phyloP scores from a whole-genome alignment of 2,888 invertebrate species.

The Miltochrista miniata region DNA sequence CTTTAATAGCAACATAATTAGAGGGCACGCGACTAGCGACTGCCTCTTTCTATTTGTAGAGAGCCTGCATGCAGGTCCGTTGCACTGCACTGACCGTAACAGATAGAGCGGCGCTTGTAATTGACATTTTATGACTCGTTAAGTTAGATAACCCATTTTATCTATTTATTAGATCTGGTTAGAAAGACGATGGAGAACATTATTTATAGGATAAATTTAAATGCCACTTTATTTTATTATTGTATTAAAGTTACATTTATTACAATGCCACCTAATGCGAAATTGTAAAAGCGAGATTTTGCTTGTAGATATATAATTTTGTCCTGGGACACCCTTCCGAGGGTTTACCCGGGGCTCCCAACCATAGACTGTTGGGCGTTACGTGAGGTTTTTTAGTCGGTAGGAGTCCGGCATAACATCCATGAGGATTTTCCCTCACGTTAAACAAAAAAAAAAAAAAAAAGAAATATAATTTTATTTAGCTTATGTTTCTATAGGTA shows the following conservation, averaged over 20 bases:
- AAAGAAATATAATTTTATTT: no score
- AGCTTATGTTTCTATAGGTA: no score
- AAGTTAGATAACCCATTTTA: slow-evolving; percentile 30
- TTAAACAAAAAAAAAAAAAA: no score
- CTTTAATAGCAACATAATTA: slow-evolving; percentile 20
- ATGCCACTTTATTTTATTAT: neutral
- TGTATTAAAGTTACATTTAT: neutral
- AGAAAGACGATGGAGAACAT: slow-evolving; percentile 11
- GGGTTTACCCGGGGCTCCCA: no score
- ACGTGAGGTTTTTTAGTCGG: no score
- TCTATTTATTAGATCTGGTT: slow-evolving; percentile 18
- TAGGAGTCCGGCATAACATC: no score
- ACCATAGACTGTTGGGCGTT: no score
- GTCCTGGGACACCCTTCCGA: no score
- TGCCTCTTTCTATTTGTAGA: slow-evolving; percentile 1
- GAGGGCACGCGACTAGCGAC: slow-evolving; percentile 29
- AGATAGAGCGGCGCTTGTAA: slow-evolving; percentile 29
- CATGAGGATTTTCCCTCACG: no score
- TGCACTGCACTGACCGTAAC: slow-evolving; percentile 4
- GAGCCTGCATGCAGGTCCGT: neutral
- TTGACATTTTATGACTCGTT: slow-evolving; percentile 40
- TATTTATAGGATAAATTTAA: slow-evolving; percentile 7
- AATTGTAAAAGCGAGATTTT: neutral
- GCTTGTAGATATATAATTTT: no score
- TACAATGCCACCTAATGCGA: neutral